Evolutionary conservation across 2,113 vertebrate genomes (phyloP).

Genomic region (Dicentrarchus labrax): DNA sequence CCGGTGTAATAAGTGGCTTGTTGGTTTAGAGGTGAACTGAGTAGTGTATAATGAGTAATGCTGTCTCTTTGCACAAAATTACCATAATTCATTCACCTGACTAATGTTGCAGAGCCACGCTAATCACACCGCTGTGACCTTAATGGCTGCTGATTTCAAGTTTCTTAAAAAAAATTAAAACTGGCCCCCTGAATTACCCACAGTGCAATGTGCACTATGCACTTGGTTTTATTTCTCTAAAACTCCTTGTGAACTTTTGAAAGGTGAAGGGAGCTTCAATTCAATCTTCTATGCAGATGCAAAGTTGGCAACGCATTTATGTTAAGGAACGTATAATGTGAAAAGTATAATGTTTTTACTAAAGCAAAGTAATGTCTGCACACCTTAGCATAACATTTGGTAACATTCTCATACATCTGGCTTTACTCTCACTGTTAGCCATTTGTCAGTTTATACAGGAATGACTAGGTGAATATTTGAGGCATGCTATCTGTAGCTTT

Average conservation of each 20-base stretch:
- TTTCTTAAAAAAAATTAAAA: background rate
- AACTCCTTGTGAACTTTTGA: background rate
- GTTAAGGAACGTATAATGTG: too few relatives aligned
- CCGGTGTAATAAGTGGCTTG: background rate
- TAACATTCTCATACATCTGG: background rate
- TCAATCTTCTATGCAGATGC: background rate
- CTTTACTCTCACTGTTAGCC: background rate
- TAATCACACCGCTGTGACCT: background rate
- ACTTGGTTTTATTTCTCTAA: background rate
- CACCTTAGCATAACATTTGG: background rate
- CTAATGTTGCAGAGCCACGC: background rate
- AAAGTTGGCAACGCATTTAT: background rate
- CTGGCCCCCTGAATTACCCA: background rate
- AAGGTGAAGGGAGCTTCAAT: background rate
- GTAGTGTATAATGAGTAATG: background rate
- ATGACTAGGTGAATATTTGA: background rate
- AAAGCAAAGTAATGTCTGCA: too few relatives aligned
- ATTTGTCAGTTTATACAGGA: background rate
- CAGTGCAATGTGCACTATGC: too few relatives aligned
- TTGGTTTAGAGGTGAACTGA: background rate
- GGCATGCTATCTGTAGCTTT: background rate
- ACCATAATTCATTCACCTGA: background rate
- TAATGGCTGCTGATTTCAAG: background rate
- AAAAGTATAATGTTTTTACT: too few relatives aligned
- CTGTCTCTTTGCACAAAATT: background rate